A percentile compares a stretch with the other conserved stretches of the same genome.
Evolutionary conservation across 37 sponge, comb jelly and placozoan species (phyloP).

Genomic region (Halichondria panicea): DNA sequence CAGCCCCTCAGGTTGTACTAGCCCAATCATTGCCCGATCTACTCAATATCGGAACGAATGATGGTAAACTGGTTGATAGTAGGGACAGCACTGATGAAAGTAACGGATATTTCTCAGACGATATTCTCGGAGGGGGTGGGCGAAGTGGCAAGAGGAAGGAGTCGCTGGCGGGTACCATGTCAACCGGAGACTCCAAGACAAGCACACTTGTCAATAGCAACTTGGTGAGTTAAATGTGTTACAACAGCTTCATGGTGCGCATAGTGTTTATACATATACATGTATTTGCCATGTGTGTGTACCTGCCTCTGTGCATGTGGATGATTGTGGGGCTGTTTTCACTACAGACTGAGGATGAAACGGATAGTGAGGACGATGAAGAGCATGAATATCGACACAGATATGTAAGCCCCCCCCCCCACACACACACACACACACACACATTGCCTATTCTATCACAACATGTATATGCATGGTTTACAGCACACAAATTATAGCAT

Average conservation of each 20-base stretch:
- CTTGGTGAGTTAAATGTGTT: conserved; percentile 9
- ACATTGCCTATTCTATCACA: too few relatives aligned
- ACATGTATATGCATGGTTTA: neutral
- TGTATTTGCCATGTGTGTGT: neutral
- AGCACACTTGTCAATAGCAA: conserved; percentile 54
- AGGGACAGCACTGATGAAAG: neutral
- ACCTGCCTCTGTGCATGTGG: neutral
- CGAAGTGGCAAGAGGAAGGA: conserved; percentile 15
- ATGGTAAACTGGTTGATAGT: neutral
- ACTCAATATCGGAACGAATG: conserved; percentile 1
- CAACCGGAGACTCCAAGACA: conserved; percentile 60
- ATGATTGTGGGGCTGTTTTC: neutral
- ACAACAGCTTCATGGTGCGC: neutral
- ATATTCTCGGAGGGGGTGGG: too few relatives aligned
- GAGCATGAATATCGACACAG: neutral
- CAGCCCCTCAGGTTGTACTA: conserved; percentile 41
- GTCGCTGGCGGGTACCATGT: conserved; percentile 28
- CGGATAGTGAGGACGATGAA: neutral
- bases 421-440: neutral
- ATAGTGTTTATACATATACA: neutral
- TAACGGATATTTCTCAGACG: neutral
- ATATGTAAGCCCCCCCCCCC: neutral
- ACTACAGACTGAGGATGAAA: neutral
- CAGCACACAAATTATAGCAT: neutral
- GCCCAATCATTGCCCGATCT: conserved; percentile 67